These are phyloP conservation scores for Probaryconus sp. DNA, from an alignment of 1,140 invertebrate species.

Conservation along the genomic window DNA sequence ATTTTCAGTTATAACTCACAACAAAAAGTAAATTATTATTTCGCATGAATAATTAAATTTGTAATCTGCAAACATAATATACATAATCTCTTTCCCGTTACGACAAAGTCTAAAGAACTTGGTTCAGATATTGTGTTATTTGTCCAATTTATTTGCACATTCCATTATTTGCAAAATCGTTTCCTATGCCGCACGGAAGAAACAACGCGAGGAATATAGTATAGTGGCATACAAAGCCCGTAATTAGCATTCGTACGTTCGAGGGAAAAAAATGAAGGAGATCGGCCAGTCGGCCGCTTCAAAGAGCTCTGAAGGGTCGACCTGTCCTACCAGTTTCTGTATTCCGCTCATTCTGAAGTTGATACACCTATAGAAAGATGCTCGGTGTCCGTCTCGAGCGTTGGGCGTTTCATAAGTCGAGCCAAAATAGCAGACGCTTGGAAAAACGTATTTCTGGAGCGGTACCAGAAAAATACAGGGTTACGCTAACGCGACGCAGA, in stretches of 20 bases:
- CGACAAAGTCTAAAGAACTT: no score
- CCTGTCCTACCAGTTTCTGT: constrained; percentile 66
- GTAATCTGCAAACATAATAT: no score
- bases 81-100: no score
- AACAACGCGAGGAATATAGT: constrained; percentile 40
- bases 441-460: constrained; percentile 45
- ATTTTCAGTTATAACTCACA: no score
- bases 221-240: constrained; percentile 42
- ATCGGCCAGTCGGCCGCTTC: constrained; percentile 49
- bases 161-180: constrained; percentile 26
- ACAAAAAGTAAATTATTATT: no score
- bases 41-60: no score
- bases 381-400: constrained; percentile 32
- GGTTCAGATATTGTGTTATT: no score
- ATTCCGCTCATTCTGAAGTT: constrained; percentile 55
- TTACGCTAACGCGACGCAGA: constrained; percentile 13
- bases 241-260: constrained; percentile 64
- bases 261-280: constrained; percentile 59
- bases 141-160: constrained; percentile 1
- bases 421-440: constrained; percentile 23
- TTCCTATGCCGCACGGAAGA: constrained; percentile 30
- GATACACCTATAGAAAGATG: constrained; percentile 56
- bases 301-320: constrained; percentile 59
- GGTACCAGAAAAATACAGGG: constrained; percentile 6
- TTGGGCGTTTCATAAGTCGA: constrained; percentile 41